Evolutionary conservation across 2,797 vertebrate genomes (phyloP).

Genomic region (Enteromius anoplus): DNA sequence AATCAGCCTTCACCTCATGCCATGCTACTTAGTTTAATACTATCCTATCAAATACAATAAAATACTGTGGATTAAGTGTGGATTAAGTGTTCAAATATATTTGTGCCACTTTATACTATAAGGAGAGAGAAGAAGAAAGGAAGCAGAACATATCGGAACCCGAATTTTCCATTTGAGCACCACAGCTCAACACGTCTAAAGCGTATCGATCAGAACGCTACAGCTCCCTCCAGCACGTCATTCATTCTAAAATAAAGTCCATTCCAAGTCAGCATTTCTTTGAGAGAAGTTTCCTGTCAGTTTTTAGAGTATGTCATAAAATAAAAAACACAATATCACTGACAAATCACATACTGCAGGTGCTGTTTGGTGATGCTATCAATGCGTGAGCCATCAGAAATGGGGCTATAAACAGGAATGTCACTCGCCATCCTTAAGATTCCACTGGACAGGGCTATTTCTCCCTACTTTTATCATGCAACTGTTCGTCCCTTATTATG

Average conservation of each 20-base stretch:
- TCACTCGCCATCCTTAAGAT: slow-evolving; percentile 28
- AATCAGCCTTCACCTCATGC: slow-evolving; percentile 15
- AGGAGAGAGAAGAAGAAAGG: neutral
- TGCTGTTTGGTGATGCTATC: slow-evolving; percentile 30
- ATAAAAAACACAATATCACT: slow-evolving; percentile 17
- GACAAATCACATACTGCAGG: slow-evolving; percentile 31
- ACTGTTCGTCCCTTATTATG: slow-evolving; percentile 10
- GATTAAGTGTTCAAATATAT: slow-evolving; percentile 6
- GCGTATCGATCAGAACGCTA: neutral
- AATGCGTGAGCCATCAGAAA: slow-evolving; percentile 10
- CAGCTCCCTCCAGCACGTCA: neutral
- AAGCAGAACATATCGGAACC: neutral
- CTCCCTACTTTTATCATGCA: slow-evolving; percentile 19
- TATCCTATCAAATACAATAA: neutral
- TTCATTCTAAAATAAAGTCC: neutral
- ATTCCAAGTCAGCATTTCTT: slow-evolving; percentile 1
- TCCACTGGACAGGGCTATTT: slow-evolving; percentile 25
- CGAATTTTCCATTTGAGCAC: neutral
- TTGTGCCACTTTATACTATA: neutral
- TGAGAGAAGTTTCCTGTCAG: slow-evolving; percentile 2
- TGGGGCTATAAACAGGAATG: slow-evolving; percentile 28
- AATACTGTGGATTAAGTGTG: neutral
- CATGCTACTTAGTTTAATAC: slow-evolving; percentile 8
- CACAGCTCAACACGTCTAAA: neutral
- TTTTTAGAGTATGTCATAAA: slow-evolving; percentile 6